Evolutionary conservation across 2,888 invertebrate genomes (phyloP).

Genomic region (Strigamia maritima): DNA sequence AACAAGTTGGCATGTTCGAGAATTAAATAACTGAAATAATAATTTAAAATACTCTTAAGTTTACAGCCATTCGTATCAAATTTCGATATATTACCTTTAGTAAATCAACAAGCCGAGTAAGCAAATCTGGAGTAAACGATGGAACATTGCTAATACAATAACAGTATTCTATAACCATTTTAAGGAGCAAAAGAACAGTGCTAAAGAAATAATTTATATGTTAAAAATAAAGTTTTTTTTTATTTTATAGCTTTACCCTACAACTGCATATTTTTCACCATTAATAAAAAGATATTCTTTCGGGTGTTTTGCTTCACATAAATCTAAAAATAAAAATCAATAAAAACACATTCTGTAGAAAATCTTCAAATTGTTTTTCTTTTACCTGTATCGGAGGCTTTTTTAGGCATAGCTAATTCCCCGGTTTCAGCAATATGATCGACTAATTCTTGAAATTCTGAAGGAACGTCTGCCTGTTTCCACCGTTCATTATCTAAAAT

Average conservation of each 20-base stretch:
- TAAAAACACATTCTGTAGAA: too few relatives aligned
- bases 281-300: slow-evolving; percentile 51
- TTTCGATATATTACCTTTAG: slow-evolving; percentile 60
- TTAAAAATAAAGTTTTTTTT: slow-evolving; percentile 34
- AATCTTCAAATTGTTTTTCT: too few relatives aligned
- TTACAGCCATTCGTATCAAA: neutral
- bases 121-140: slow-evolving; percentile 73
- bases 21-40: slow-evolving; percentile 54
- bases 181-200: slow-evolving; percentile 79
- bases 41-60: slow-evolving; percentile 25
- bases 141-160: slow-evolving; percentile 70
- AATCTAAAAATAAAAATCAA: slow-evolving; percentile 32
- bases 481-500: slow-evolving; percentile 87
- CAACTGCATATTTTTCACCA: slow-evolving; percentile 54
- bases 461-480: slow-evolving; percentile 87
- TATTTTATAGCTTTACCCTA: slow-evolving; percentile 52
- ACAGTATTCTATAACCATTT: slow-evolving; percentile 90
- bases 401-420: slow-evolving; percentile 48
- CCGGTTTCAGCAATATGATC: slow-evolving; percentile 61
- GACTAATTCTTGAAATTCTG: slow-evolving; percentile 81
- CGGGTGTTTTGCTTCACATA: slow-evolving; percentile 46
- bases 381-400: slow-evolving; percentile 47
- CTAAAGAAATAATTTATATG: slow-evolving; percentile 48
- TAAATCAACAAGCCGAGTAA: slow-evolving; percentile 82
- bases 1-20: slow-evolving; percentile 77